Percentiles rank a stretch among this genome's conserved stretches.
These are phyloP conservation scores for Trisateles emortualis DNA, from an alignment of 2,888 invertebrate species.

Conservation along the genomic window DNA sequence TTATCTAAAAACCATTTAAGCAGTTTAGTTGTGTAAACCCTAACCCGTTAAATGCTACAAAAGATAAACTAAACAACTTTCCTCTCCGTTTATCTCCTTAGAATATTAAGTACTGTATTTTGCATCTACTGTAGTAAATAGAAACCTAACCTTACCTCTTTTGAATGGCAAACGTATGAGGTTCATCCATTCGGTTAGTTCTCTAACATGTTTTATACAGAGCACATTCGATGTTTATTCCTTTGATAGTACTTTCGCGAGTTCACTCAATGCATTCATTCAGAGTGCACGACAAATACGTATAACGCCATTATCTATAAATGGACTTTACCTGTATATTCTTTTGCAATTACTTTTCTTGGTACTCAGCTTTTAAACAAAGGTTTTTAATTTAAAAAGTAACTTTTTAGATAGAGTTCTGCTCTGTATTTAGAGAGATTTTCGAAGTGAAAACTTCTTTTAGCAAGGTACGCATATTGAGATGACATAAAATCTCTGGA, in stretches of 20 bases:
- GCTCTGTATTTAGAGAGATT: no score
- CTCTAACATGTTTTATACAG: constrained; percentile 9
- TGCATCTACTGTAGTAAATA: background rate
- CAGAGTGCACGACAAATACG: constrained; percentile 13
- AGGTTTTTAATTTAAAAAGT: background rate
- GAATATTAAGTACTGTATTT: background rate
- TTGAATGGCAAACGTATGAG: background rate
- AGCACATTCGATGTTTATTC: constrained; percentile 12
- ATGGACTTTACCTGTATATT: constrained; percentile 8
- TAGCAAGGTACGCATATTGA: no score
- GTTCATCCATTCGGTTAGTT: background rate
- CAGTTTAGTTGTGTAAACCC: no score
- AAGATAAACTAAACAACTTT: no score
- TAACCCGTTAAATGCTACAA: no score
- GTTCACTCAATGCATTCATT: constrained; percentile 17
- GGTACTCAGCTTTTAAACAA: background rate
- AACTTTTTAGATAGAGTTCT: no score
- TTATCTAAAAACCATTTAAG: no score
- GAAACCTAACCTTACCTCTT: background rate
- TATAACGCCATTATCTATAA: constrained; percentile 3
- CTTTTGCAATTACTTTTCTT: constrained; percentile 2
- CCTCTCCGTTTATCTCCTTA: background rate
- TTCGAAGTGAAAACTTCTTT: no score
- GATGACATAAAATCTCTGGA: no score
- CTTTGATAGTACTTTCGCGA: constrained; percentile 16